Evolutionary conservation across 2,888 invertebrate species (phyloP).

Genomic region (Barypeithes pellucidus): DNA sequence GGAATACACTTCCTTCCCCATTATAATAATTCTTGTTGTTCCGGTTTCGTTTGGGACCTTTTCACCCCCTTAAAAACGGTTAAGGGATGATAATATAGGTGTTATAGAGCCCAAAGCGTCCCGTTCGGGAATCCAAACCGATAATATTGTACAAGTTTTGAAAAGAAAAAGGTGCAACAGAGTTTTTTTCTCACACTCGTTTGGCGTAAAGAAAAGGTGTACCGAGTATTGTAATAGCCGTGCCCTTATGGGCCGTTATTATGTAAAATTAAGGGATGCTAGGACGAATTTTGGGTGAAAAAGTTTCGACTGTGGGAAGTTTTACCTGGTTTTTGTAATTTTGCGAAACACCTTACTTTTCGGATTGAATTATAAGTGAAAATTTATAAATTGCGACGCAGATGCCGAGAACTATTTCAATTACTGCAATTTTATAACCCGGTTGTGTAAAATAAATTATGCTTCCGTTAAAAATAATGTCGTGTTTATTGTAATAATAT

Average conservation of each 20-base stretch:
- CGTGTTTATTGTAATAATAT: no score
- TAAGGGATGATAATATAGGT: constrained; percentile 50
- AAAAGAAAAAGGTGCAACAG: constrained; percentile 18
- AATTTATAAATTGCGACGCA: no score
- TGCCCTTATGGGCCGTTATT: constrained; percentile 12
- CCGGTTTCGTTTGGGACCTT: constrained; percentile 45
- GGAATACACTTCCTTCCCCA: constrained; percentile 19
- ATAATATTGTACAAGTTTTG: constrained; percentile 22
- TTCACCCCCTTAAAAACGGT: constrained; percentile 49
- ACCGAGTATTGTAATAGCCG: neutral
- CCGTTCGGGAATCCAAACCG: constrained; percentile 21
- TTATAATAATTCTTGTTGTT: constrained; percentile 43
- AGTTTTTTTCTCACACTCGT: constrained; percentile 25
- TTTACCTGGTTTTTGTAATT: constrained; percentile 3
- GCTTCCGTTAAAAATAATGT: no score
- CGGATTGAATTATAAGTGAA: neutral
- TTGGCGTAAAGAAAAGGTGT: constrained; percentile 21
- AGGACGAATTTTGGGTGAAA: constrained; percentile 4
- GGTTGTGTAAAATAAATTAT: no score
- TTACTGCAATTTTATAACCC: no score
- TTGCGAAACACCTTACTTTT: neutral
- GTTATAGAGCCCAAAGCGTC: constrained; percentile 9
- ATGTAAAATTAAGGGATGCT: constrained; percentile 14
- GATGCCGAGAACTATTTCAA: no score
- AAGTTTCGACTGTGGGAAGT: constrained; percentile 11